Conservation (phyloP, 37 sponge, comb jelly and placozoan genomes). For the Lycopodina hypogea region DNA sequence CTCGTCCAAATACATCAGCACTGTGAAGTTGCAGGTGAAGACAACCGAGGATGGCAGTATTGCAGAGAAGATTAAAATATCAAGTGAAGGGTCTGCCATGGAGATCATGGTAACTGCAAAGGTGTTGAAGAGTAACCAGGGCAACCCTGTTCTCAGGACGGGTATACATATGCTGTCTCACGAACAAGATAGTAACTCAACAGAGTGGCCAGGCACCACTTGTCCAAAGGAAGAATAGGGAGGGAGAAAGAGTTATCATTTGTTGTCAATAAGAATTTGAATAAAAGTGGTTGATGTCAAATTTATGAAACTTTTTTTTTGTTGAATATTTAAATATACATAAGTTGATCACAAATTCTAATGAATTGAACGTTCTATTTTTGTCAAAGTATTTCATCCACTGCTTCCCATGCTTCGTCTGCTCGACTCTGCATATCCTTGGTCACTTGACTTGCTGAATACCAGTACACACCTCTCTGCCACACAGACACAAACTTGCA, state of each 20-base stretch:
- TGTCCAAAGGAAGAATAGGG: background rate
- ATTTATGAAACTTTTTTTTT: conserved; percentile 9
- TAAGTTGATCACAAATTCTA: background rate
- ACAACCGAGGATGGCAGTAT: conserved; percentile 72
- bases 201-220: conserved; percentile 84
- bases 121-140: conserved; percentile 52
- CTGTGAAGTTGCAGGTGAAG: conserved; percentile 51
- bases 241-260: too few species aligned
- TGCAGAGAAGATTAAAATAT: conserved; percentile 53
- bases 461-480: background rate
- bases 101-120: conserved; percentile 62
- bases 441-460: background rate
- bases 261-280: background rate
- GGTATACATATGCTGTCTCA: conserved; percentile 69
- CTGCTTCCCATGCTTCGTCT: background rate
- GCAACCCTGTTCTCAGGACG: conserved; percentile 70
- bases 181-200: conserved; percentile 61
- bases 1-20: conserved; percentile 19
- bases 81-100: conserved; percentile 17
- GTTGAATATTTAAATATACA: background rate
- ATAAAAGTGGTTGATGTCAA: too few species aligned
- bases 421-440: background rate
- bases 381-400: background rate
- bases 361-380: background rate
- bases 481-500: background rate